Base-by-base conservation (phyloP, 2,113 vertebrate species). In the Sturnus vulgaris region DNA sequence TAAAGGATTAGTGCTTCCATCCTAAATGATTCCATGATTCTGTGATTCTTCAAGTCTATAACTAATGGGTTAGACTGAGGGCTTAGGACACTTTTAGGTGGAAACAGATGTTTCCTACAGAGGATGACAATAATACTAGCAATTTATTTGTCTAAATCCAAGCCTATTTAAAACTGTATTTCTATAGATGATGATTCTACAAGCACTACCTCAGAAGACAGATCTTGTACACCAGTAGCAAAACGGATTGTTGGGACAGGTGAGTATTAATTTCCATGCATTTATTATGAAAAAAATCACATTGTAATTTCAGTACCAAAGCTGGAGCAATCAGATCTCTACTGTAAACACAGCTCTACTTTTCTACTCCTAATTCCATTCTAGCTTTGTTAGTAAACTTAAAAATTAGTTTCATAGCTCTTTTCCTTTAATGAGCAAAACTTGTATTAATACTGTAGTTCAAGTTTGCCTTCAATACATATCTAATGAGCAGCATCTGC, bases 201-300 rank as follows among this genome's bases (percentile, higher is more conserved):
- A 87, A 98, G 87, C 76, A 94, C 88, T 86, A 78, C 83, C 47
- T 97, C 94, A 90, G 95, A 98, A 96, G 97, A 97, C n/a, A 77
- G 81, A 86, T 75, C 93, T n/a, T 53, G 82, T 71, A 95, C 85
- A 0, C 93, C 57, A 88, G 49, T 89, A 92, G 56, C 61, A 88
- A 93, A 95, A 77, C 65, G 11, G 47, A 92, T 71, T 40, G 76
- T n/a, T 2, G 91, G 73, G 37, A 71, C 92, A 91, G 96, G 95
- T 96, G 55, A 96, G 92, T 82, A 75, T 53, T 53, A 22, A 80
- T 35, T 68, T 93, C 30, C 11, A 42, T 39, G 46, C 25, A 46
- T 70, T 81, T 76, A 61, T 46, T 57, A 37, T 75, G 21, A 81
- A 78, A 72, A 28, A 65, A 71, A 47, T 68, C 0, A 1, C 24